phyloP scores from a whole-genome alignment of 2,797 vertebrate species.

The Sebastiscus tertius region DNA sequence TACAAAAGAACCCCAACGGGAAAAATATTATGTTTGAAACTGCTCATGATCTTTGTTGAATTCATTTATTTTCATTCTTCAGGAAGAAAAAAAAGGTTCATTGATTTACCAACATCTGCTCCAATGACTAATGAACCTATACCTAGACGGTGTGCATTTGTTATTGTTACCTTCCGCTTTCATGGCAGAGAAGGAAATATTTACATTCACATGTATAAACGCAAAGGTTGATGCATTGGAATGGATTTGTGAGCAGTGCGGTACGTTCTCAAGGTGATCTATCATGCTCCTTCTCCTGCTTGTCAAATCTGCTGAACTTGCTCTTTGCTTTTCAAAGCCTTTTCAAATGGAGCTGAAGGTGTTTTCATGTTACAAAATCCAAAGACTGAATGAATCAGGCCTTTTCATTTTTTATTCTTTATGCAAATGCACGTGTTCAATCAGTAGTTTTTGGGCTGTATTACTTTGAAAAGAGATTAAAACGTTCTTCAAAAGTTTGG shows the following conservation, averaged over 20 bases:
- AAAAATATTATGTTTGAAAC: conserved; percentile 41
- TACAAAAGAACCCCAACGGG: conserved; percentile 10
- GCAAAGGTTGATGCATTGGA: conserved; percentile 42
- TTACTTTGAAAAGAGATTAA: conserved; percentile 9
- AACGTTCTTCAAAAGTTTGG: conserved; percentile 11
- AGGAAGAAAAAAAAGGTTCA: conserved; percentile 6
- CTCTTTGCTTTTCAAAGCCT: conserved; percentile 50
- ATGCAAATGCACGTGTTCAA: conserved; percentile 33
- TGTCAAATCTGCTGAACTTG: conserved; percentile 65
- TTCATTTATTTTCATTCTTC: conserved; percentile 55
- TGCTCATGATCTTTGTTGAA: conserved; percentile 47
- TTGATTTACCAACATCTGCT: conserved; percentile 34
- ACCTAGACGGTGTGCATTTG: conserved; percentile 53
- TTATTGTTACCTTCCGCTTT: conserved; percentile 55
- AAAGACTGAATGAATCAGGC: conserved; percentile 5
- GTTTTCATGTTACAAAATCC: conserved; percentile 32
- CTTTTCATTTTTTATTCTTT: conserved; percentile 20
- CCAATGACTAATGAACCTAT: conserved; percentile 50
- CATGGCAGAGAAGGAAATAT: conserved; percentile 38
- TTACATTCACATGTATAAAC: conserved; percentile 43
- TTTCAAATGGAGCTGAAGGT: conserved; percentile 28
- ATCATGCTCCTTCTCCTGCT: conserved; percentile 61
- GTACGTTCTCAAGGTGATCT: conserved; percentile 54
- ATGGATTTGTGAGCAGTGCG: conserved; percentile 38
- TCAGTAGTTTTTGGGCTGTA: not conserved